These are phyloP conservation scores for Oncopodura yosiiana DNA, from an alignment of 1,140 invertebrate species.

Conservation along the genomic window DNA sequence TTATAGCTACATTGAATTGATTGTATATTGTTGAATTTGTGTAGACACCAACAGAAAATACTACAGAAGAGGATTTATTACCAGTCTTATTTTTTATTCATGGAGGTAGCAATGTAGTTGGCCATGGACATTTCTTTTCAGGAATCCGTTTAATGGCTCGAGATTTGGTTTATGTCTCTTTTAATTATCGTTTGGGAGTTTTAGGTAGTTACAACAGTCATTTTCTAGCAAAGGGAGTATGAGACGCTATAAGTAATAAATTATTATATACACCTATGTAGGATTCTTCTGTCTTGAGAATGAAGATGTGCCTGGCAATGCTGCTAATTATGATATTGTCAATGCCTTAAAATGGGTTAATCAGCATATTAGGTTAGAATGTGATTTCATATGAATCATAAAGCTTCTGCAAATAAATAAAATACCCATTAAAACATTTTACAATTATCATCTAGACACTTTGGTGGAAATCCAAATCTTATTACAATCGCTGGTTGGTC, in stretches of 20 bases:
- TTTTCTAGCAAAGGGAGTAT: neutral
- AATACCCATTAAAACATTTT: too few relatives aligned
- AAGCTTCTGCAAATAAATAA: too few relatives aligned
- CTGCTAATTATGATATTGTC: conserved; percentile 15
- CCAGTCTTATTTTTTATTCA: conserved; percentile 17
- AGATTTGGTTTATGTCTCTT: conserved; percentile 15
- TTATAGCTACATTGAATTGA: neutral
- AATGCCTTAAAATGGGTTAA: conserved; percentile 18
- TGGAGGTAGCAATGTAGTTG: conserved; percentile 11
- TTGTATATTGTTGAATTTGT: neutral
- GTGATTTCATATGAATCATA: too few relatives aligned
- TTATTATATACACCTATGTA: neutral
- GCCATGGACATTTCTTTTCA: neutral
- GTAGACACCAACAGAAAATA: conserved; percentile 2
- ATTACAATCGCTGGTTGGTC: conserved; percentile 7
- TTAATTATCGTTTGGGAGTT: conserved; percentile 18
- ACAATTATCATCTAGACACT: conserved; percentile 5
- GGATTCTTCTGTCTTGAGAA: conserved; percentile 22
- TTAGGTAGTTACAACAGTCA: neutral
- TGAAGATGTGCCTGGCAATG: conserved; percentile 22
- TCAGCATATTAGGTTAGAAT: neutral
- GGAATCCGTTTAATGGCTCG: conserved; percentile 1
- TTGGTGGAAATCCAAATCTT: conserved; percentile 21
- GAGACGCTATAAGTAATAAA: neutral
- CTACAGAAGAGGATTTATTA: neutral